phyloP scores from a whole-genome alignment of 2,797 vertebrate genomes.

The Simalia tracyae region DNA sequence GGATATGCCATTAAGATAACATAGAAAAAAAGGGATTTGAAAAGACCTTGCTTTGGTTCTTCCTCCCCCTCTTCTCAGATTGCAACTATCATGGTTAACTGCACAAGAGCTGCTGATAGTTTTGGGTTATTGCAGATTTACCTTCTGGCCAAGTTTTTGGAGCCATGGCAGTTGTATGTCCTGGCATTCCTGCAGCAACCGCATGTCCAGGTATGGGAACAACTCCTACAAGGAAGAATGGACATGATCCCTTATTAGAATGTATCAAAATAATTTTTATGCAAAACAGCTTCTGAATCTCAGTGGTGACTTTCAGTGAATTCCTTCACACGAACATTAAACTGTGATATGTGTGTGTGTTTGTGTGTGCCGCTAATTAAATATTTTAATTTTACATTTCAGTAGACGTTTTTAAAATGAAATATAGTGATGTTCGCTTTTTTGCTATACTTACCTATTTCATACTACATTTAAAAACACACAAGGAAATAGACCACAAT shows the following conservation, averaged over 20 bases:
- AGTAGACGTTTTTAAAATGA: not conserved
- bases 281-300: slow-evolving; percentile 31
- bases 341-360: too few relatives aligned
- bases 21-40: not conserved
- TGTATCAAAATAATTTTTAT: not conserved
- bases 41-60: slow-evolving; percentile 7
- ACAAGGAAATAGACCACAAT: not conserved
- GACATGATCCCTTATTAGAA: slow-evolving; percentile 7
- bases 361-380: not conserved
- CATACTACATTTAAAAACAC: not conserved
- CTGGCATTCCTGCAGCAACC: slow-evolving; percentile 77
- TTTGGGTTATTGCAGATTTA: slow-evolving; percentile 44
- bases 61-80: not conserved
- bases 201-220: slow-evolving; percentile 75
- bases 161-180: slow-evolving; percentile 73
- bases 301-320: slow-evolving; percentile 24
- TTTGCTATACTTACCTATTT: not conserved
- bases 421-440: not conserved
- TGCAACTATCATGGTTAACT: not conserved
- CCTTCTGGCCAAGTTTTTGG: slow-evolving; percentile 85
- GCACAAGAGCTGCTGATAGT: not conserved
- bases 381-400: not conserved
- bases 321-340: not conserved
- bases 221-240: slow-evolving; percentile 71
- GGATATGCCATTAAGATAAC: not conserved